These are phyloP conservation scores for Aplysina aerophoba DNA, from an alignment of 37 sponge, comb jelly and placozoan species.

Conservation along the genomic window DNA sequence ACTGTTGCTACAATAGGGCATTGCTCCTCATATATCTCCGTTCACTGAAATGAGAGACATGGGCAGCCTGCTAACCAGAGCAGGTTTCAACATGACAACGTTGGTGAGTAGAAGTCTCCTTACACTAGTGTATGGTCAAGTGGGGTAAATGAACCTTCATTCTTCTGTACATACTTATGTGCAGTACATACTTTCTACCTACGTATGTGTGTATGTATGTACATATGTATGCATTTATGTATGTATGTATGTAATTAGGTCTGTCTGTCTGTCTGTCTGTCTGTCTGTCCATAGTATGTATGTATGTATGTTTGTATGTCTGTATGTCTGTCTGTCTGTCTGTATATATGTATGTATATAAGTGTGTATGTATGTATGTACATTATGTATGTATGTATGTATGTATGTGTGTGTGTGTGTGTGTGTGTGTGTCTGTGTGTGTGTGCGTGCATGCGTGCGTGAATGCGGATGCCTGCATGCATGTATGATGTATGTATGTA, in stretches of 20 bases:
- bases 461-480: too few relatives aligned
- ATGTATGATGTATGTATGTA: too few relatives aligned
- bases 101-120: slow-evolving; percentile 56
- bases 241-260: slow-evolving; percentile 27
- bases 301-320: neutral
- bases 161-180: neutral
- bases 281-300: neutral
- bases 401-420: too few relatives aligned
- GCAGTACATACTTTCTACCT: neutral
- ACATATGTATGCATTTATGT: neutral
- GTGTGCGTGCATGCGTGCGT: too few relatives aligned
- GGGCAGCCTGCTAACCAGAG: slow-evolving; percentile 72
- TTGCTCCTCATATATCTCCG: slow-evolving; percentile 90
- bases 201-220: neutral
- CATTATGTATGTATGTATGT: too few relatives aligned
- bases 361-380: too few relatives aligned
- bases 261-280: too few relatives aligned
- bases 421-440: too few relatives aligned
- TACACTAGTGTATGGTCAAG: neutral
- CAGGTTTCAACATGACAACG: slow-evolving; percentile 88
- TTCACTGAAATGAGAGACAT: slow-evolving; percentile 78
- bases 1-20: slow-evolving; percentile 60
- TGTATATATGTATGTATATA: too few relatives aligned
- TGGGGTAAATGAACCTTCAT: too few relatives aligned
- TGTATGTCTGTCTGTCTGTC: too few relatives aligned